These are phyloP conservation scores for Lordiphosa collinella DNA, from an alignment of 1,140 invertebrate species.

Conservation along the genomic window DNA sequence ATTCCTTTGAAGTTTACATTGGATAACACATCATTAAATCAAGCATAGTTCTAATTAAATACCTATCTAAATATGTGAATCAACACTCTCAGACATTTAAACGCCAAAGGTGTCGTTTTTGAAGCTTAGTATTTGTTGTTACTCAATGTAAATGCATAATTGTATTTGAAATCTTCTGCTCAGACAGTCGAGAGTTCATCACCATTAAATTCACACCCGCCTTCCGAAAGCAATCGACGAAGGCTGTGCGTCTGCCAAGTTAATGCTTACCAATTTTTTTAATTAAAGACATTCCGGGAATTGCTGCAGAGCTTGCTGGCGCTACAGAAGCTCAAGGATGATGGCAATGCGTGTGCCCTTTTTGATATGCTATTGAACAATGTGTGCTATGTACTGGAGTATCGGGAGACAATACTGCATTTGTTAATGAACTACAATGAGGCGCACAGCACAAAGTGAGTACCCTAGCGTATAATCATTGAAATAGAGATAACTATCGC, in stretches of 20 bases:
- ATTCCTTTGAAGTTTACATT: no score
- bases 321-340: conserved; percentile 89
- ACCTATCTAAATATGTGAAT: no score
- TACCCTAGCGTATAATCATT: conserved; percentile 26
- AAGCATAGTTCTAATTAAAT: no score
- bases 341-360: conserved; percentile 85
- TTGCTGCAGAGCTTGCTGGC: conserved; percentile 87
- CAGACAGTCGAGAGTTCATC: conserved; percentile 16
- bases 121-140: no score
- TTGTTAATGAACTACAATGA: conserved; percentile 91
- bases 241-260: conserved; percentile 29
- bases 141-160: no score
- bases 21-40: no score
- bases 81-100: no score
- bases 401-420: conserved; percentile 92
- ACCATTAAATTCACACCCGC: conserved; percentile 15
- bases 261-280: conserved; percentile 64
- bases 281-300: conserved; percentile 85
- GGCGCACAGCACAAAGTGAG: conserved; percentile 91
- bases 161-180: conserved; percentile 3
- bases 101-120: no score
- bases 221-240: conserved; percentile 16
- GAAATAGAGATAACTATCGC: conserved; percentile 7
- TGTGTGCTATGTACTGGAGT: conserved; percentile 96
- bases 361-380: conserved; percentile 93